Evolutionary conservation across 2,113 vertebrate species (phyloP).

Genomic region (Spheniscus mendiculus): DNA sequence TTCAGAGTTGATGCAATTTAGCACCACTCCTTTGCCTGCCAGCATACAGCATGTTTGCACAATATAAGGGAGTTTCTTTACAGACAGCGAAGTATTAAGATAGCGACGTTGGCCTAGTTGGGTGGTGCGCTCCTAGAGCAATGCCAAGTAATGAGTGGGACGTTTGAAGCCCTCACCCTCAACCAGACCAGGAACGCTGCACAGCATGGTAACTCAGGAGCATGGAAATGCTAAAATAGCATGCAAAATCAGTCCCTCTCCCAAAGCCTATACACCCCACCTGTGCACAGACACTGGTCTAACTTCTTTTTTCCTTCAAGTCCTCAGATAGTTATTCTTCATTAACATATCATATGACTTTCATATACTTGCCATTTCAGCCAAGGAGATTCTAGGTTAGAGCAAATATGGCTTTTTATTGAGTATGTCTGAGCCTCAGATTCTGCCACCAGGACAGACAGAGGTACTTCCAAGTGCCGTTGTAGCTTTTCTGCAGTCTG

Average conservation of each 20-base stretch:
- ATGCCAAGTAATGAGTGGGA: not conserved
- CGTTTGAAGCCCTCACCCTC: not conserved
- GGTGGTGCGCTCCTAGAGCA: rapidly evolving
- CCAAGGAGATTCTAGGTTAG: not conserved
- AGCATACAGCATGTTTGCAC: not conserved
- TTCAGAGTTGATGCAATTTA: not conserved
- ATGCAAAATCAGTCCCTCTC: not conserved
- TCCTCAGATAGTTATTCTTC: not conserved
- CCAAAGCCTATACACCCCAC: not conserved
- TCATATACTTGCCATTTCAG: not conserved
- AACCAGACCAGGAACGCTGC: not conserved
- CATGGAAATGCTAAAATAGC: not conserved
- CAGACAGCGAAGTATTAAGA: not conserved
- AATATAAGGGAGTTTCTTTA: conserved; percentile 8
- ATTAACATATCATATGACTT: not conserved
- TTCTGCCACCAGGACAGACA: not conserved
- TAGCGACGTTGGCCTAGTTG: rapidly evolving
- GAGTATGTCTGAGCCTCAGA: not conserved
- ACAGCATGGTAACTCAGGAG: not conserved
- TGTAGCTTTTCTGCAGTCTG: not conserved
- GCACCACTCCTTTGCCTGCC: conserved; percentile 11
- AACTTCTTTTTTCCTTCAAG: not conserved
- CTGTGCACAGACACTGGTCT: not conserved
- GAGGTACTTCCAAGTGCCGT: not conserved
- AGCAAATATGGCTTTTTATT: not conserved